A percentile compares a stretch with the other conserved stretches of the same genome.
Evolutionary conservation across 2,888 invertebrate genomes (phyloP).

Genomic region (Phorcus lineatus): DNA sequence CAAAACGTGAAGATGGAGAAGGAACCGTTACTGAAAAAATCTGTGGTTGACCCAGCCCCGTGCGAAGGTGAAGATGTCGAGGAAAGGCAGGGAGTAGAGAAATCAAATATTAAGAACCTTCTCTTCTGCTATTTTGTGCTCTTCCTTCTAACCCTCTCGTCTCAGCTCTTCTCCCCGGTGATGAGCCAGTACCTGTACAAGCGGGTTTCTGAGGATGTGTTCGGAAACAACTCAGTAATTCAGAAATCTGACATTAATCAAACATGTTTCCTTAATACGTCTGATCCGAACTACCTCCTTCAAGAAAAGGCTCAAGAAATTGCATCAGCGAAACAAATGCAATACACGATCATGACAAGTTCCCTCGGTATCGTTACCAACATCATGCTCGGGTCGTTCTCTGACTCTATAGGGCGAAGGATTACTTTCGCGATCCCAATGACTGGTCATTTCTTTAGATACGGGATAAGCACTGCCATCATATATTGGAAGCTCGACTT

Average conservation of each 20-base stretch:
- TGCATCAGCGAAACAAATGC: background rate
- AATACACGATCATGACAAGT: background rate
- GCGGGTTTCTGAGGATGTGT: background rate
- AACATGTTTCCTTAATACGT: background rate
- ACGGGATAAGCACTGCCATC: background rate
- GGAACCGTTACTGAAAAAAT: background rate
- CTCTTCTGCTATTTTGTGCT: background rate
- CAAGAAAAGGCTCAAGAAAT: background rate
- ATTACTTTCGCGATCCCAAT: background rate
- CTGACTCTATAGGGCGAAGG: background rate
- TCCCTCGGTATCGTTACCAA: background rate
- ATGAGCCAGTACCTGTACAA: background rate
- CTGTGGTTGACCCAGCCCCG: no score
- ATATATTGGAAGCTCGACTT: slow-evolving; percentile 22
- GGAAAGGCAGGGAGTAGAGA: background rate
- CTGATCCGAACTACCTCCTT: background rate
- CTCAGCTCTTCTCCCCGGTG: background rate
- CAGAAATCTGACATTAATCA: background rate
- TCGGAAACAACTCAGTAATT: background rate
- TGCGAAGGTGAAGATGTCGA: background rate
- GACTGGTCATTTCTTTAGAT: background rate
- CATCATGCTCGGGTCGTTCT: background rate
- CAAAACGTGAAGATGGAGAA: background rate
- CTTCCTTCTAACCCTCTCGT: background rate
- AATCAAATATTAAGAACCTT: background rate